Conservation (phyloP, 2,797 vertebrate genomes). For the Zalophus californianus region DNA sequence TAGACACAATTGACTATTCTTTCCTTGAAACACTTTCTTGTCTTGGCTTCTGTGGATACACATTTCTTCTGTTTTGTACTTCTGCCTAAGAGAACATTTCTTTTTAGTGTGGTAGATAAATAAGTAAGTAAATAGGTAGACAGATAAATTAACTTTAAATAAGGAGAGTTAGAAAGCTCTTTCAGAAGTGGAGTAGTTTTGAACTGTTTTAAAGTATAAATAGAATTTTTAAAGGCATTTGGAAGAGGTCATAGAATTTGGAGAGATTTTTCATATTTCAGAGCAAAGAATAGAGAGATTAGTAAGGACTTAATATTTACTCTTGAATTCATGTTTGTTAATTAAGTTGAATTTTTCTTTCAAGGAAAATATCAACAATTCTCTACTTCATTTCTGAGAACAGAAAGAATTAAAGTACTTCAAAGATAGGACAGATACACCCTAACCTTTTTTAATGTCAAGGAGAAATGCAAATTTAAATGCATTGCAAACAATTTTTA, state of each 20-base stretch:
- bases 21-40: neutral
- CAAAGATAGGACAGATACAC: neutral
- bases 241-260: neutral
- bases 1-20: neutral
- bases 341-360: neutral
- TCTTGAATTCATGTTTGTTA: conserved; percentile 12
- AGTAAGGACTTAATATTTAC: neutral
- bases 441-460: conserved; percentile 57
- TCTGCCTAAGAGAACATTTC: neutral
- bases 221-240: neutral
- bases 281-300: neutral
- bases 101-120: neutral
- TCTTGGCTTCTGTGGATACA: neutral
- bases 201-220: neutral
- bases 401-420: conserved; percentile 54
- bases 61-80: neutral
- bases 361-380: neutral
- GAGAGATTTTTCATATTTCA: neutral
- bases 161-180: neutral
- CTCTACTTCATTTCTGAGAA: conserved; percentile 42
- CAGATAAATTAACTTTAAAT: neutral
- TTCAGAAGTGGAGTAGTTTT: neutral
- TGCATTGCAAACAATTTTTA: conserved; percentile 24
- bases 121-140: neutral
- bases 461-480: conserved; percentile 55